A percentile compares a stretch with the other conserved stretches of the same genome.
These are phyloP conservation scores for Nasonia longicornis DNA, from an alignment of 1,140 invertebrate species.

Conservation along the genomic window DNA sequence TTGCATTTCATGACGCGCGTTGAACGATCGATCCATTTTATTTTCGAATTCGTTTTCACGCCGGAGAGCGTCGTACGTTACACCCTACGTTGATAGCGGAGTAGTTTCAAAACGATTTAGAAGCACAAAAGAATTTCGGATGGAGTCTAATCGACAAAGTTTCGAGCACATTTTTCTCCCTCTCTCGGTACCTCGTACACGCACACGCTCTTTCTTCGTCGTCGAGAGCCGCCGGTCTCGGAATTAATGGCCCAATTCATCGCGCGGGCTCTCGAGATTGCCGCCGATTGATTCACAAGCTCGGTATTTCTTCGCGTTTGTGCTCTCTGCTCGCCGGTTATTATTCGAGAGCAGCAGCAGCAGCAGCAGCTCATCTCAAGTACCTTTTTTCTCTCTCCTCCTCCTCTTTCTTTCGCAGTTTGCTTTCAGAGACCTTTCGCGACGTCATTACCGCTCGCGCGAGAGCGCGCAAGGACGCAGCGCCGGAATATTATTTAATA, in stretches of 20 bases:
- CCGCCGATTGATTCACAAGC: constrained; percentile 53
- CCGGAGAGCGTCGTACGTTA: no score
- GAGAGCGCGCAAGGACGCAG: not conserved
- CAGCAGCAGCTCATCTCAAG: constrained; percentile 35
- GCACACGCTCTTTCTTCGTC: constrained; percentile 39
- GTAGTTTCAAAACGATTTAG: not conserved
- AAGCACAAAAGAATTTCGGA: not conserved
- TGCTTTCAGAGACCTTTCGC: constrained; percentile 9
- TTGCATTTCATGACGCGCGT: not conserved
- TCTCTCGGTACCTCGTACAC: not conserved
- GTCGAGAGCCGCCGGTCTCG: constrained; percentile 51
- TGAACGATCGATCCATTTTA: no score
- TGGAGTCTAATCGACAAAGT: not conserved
- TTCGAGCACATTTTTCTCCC: not conserved
- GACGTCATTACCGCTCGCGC: not conserved
- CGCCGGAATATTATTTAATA: not conserved
- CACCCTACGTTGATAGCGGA: no score
- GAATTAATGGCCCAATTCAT: constrained; percentile 55
- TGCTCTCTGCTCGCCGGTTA: constrained; percentile 42
- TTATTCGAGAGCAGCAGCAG: constrained; percentile 42
- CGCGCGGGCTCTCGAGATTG: constrained; percentile 29
- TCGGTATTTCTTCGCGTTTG: constrained; percentile 48
- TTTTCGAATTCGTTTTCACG: no score
- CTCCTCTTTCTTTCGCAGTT: not conserved
- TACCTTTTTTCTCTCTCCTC: constrained; percentile 41